Evolutionary conservation across 2,797 vertebrate species (phyloP), one percentile per base, ranked within the genome.

Genomic region (Poecilia wingei): DNA sequence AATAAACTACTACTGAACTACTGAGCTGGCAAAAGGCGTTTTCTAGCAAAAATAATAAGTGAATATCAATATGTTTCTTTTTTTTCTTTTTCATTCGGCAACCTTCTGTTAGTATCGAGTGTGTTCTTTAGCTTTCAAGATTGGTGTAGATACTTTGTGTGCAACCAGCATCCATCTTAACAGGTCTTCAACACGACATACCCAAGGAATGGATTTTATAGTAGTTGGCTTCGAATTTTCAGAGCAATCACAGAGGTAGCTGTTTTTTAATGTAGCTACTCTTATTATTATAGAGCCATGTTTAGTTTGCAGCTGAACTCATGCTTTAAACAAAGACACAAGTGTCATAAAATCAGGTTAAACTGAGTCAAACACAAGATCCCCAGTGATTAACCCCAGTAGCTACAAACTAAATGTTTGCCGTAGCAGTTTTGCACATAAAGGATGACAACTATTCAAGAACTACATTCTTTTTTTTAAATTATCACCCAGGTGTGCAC

Each of bases 251-350:
- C n/a, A 2, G 18, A 36, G 18, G 18, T 9, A 9, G 5, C 36
- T 64, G 14, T 64, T 18, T 64, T 36, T 64, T 20, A 13, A 64
- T 64, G 33, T 61, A 10, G 6, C 6, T 18, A 20, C 53, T 75
- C 74, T 76, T 76, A 25, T 79, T 72, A 82, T 85, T 78, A 79
- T 14, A 1, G 85, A 87, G 86, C 61, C 22, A 84, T 83, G 75
- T 70, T 36, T 79, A 79, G 68, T 2, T 46, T 51, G 64, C 76
- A 84, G 69, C 74, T 36, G 39, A 74, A 84, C 59, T 76, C 0
- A 18, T 46, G 77, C 81, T 73, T 31, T 72, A 59, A 89, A 79
- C 55, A 77, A 81, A 66, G 78, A 72, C 72, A 72, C 79, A 69
- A 72, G 39, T n/a, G 69, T 69, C 43, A 0, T 59, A 69, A 76